These are phyloP conservation scores for Luperina nickerlii DNA, from an alignment of 2,888 invertebrate genomes.

Conservation along the genomic window DNA sequence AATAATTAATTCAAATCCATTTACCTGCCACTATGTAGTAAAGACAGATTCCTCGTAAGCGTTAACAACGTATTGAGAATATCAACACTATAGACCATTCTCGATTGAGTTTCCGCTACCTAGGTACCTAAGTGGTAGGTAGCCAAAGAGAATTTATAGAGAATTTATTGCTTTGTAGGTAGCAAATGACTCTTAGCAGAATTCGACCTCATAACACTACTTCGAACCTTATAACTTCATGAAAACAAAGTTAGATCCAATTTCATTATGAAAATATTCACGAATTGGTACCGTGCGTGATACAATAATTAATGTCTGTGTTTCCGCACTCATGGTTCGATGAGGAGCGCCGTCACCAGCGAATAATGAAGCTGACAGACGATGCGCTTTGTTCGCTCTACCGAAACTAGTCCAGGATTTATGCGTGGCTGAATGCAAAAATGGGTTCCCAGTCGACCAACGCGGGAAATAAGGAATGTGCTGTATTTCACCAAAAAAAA, in stretches of 20 bases:
- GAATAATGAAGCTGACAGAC: slow-evolving; percentile 41
- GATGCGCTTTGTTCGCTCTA: slow-evolving; percentile 46
- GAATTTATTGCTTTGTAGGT: no score
- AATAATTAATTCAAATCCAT: no score
- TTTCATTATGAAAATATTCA: slow-evolving; percentile 1
- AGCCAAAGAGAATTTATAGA: no score
- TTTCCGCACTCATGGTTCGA: slow-evolving; percentile 20
- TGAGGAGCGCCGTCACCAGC: slow-evolving; percentile 29
- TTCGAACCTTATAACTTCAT: not conserved
- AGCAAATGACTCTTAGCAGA: not conserved
- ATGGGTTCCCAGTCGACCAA: slow-evolving; percentile 4
- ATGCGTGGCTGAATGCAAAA: slow-evolving; percentile 28
- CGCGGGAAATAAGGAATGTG: not conserved
- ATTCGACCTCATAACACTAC: not conserved
- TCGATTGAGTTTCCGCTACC: not conserved
- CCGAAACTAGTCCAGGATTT: slow-evolving; percentile 36
- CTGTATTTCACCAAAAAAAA: not conserved
- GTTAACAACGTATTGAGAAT: not conserved
- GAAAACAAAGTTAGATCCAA: not conserved
- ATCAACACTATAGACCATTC: not conserved
- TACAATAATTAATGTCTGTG: slow-evolving; percentile 34
- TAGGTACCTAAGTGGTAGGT: not conserved
- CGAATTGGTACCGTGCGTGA: slow-evolving; percentile 1
- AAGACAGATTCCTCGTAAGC: not conserved
- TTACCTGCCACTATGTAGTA: not conserved